Conservation (phyloP, 2,113 vertebrate species). For the Lethenteron reissneri region DNA sequence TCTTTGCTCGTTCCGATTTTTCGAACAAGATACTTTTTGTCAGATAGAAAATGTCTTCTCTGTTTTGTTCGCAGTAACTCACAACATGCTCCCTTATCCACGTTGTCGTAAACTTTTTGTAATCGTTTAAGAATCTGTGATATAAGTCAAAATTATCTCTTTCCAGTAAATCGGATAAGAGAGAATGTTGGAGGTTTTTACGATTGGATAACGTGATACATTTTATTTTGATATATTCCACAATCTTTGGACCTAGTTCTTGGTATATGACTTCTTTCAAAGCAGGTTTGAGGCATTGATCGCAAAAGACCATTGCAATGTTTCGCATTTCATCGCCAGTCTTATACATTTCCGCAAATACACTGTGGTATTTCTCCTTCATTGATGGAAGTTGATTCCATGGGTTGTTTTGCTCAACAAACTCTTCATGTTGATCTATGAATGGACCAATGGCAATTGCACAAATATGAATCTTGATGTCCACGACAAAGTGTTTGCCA, state of each 20-base stretch:
- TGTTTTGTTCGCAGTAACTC: conserved; percentile 8
- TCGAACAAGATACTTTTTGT: too few relatives aligned
- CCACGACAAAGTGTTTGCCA: conserved; percentile 15
- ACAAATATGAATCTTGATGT: conserved; percentile 22
- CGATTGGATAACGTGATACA: conserved; percentile 15
- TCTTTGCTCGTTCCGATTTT: conserved; percentile 8
- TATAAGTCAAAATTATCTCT: conserved; percentile 1
- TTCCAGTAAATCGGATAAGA: conserved; percentile 16
- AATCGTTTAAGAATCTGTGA: not conserved
- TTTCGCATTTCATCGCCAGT: conserved; percentile 22
- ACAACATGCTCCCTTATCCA: conserved; percentile 11
- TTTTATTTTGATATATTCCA: conserved; percentile 14
- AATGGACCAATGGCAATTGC: conserved; percentile 20
- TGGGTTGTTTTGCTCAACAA: conserved; percentile 22
- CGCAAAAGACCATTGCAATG: conserved; percentile 17
- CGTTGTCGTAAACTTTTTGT: conserved; percentile 15
- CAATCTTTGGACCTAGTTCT: conserved; percentile 17
- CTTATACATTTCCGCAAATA: conserved; percentile 21
- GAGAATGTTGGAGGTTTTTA: conserved; percentile 12
- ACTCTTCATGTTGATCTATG: conserved; percentile 20
- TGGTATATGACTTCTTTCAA: conserved; percentile 18
- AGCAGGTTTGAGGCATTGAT: conserved; percentile 21
- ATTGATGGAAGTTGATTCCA: conserved; percentile 9
- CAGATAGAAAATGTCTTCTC: conserved; percentile 1
- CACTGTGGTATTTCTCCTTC: conserved; percentile 11